Conservation (phyloP, 2,888 invertebrate species). For the Andrena bucephala region DNA sequence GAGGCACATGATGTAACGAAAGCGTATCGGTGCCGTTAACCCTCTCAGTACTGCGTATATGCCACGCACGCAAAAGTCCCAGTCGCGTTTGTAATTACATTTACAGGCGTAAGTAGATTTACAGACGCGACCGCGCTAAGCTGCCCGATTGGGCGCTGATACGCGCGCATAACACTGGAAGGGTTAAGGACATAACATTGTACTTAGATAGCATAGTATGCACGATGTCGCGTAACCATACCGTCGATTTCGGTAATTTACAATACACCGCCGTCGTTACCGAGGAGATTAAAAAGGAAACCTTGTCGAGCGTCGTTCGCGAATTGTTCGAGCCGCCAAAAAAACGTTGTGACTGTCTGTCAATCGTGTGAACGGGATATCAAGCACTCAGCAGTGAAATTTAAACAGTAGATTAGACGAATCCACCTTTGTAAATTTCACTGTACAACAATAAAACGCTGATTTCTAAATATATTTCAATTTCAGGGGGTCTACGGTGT, state of each 20-base stretch:
- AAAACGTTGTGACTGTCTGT: conserved; percentile 54
- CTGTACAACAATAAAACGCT: conserved; percentile 79
- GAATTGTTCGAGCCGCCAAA: conserved; percentile 48
- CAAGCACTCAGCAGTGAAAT: conserved; percentile 69
- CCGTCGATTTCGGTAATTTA: conserved; percentile 55
- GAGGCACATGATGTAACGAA: conserved; percentile 53
- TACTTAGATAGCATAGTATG: conserved; percentile 68
- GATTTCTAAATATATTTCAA: conserved; percentile 77
- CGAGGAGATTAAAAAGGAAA: conserved; percentile 13
- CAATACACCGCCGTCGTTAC: conserved; percentile 49
- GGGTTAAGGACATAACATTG: conserved; percentile 59
- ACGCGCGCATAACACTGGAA: too few species aligned
- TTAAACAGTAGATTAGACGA: conserved; percentile 67
- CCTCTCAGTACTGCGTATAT: too few species aligned
- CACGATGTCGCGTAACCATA: conserved; percentile 63
- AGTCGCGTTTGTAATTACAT: too few species aligned
- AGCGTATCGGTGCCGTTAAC: conserved; percentile 58
- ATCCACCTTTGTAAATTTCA: conserved; percentile 81
- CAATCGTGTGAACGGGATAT: conserved; percentile 61
- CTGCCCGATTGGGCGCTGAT: too few species aligned
- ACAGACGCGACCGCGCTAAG: too few species aligned
- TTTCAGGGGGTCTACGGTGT: not conserved
- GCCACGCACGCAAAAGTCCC: too few species aligned
- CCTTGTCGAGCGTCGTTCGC: conserved; percentile 53
- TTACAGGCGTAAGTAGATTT: too few species aligned